These are phyloP conservation scores for Sarcophaga rosellei DNA, from an alignment of 2,888 invertebrate species.

Conservation along the genomic window DNA sequence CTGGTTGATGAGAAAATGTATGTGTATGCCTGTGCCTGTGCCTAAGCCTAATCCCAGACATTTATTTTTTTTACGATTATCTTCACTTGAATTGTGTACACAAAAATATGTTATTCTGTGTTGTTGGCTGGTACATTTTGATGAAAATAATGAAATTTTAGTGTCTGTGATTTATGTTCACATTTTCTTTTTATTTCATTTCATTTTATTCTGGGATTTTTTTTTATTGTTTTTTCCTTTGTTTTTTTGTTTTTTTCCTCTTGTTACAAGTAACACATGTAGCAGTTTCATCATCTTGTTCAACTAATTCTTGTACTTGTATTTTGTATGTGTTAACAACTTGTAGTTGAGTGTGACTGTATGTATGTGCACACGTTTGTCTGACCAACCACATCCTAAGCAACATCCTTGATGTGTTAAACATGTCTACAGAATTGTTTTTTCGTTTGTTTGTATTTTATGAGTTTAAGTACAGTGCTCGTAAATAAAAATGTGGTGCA, in stretches of 20 bases:
- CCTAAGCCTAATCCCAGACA: background rate
- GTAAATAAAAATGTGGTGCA: background rate
- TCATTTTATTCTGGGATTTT: background rate
- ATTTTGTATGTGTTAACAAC: background rate
- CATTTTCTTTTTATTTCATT: background rate
- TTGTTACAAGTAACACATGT: constrained; percentile 30
- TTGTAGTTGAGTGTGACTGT: background rate
- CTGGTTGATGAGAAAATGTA: background rate
- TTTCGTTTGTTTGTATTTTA: background rate
- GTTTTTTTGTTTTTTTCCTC: too few species aligned
- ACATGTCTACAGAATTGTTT: constrained; percentile 26
- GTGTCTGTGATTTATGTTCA: constrained; percentile 54
- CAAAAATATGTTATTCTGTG: background rate
- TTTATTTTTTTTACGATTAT: constrained; percentile 14
- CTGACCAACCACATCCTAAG: constrained; percentile 19
- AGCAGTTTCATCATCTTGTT: background rate
- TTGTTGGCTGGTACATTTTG: background rate
- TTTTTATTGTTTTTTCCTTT: background rate
- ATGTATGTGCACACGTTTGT: background rate
- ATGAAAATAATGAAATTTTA: constrained; percentile 48
- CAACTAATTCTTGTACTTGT: constrained; percentile 1
- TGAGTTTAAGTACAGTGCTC: background rate
- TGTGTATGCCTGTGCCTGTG: background rate
- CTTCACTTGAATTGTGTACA: constrained; percentile 15
- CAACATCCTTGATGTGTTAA: constrained; percentile 31